These are phyloP conservation scores for Ecliptopera silaceata DNA, from an alignment of 2,888 invertebrate species.

Conservation along the genomic window DNA sequence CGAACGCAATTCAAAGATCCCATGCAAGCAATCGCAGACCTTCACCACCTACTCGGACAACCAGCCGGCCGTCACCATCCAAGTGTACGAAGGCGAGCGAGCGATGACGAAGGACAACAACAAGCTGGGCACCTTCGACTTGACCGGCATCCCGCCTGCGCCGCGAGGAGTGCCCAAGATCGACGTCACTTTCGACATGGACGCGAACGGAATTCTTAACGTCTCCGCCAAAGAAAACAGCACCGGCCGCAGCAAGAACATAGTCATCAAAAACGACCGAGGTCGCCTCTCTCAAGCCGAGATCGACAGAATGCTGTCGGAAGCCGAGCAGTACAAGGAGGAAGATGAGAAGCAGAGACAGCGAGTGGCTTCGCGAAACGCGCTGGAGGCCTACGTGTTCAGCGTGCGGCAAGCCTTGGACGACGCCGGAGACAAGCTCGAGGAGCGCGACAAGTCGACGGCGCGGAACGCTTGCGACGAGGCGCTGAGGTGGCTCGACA, in stretches of 20 bases:
- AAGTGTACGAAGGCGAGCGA: constrained; percentile 23
- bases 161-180: constrained; percentile 23
- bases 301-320: constrained; percentile 23
- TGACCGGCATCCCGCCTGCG: constrained; percentile 22
- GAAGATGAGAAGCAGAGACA: constrained; percentile 22
- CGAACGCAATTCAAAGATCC: constrained; percentile 84
- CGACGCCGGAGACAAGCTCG: constrained; percentile 18
- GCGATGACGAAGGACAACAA: constrained; percentile 26
- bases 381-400: constrained; percentile 23
- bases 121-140: constrained; percentile 20
- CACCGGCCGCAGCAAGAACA: constrained; percentile 25
- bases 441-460: constrained; percentile 30
- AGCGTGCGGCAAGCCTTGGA: constrained; percentile 22
- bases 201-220: constrained; percentile 24
- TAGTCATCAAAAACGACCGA: constrained; percentile 23
- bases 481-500: constrained; percentile 85
- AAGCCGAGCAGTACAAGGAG: constrained; percentile 22
- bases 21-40: constrained; percentile 84
- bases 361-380: constrained; percentile 17
- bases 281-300: constrained; percentile 23
- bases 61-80: constrained; percentile 26
- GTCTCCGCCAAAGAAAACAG: constrained; percentile 25
- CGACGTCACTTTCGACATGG: constrained; percentile 23
- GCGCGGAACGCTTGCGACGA: constrained; percentile 70
- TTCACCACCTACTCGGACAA: constrained; percentile 26